These are phyloP conservation scores for Epizoanthus stellaris DNA, from an alignment of 92 coral and sea anemone genomes.

Conservation along the genomic window DNA sequence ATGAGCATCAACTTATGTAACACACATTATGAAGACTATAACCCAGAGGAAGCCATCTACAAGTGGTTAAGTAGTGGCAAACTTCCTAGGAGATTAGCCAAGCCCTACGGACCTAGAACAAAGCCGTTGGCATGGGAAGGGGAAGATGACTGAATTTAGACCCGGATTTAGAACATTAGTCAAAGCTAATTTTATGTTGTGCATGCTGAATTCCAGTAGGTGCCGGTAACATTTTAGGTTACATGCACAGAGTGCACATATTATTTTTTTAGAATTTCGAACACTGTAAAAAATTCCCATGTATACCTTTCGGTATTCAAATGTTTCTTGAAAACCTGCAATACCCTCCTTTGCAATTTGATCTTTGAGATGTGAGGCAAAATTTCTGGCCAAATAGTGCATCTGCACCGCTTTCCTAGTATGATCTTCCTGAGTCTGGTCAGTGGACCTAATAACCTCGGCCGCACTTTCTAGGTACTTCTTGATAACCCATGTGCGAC, in stretches of 20 bases:
- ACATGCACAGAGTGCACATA: too few relatives aligned
- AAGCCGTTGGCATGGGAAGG: background rate
- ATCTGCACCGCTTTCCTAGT: conserved; percentile 39
- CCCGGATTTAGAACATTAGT: too few relatives aligned
- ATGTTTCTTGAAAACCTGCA: too few relatives aligned
- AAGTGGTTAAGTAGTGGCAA: conserved; percentile 27
- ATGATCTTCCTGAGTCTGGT: conserved; percentile 17
- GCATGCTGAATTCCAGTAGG: too few relatives aligned
- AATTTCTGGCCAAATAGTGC: conserved; percentile 45
- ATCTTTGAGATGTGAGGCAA: conserved; percentile 32
- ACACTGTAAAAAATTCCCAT: too few relatives aligned
- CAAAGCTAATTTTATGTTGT: too few relatives aligned
- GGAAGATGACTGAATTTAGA: too few relatives aligned
- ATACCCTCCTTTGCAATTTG: too few relatives aligned
- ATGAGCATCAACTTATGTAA: conserved; percentile 23
- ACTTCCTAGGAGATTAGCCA: background rate
- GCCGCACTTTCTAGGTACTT: conserved; percentile 20
- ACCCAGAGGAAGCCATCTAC: conserved; percentile 18
- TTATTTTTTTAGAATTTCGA: too few relatives aligned
- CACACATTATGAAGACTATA: conserved; percentile 21
- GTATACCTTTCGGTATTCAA: too few relatives aligned
- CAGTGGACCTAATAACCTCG: conserved; percentile 6
- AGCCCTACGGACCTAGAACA: too few relatives aligned
- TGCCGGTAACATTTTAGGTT: too few relatives aligned
- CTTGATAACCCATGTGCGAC: background rate